Evolutionary conservation across 2,113 vertebrate species (phyloP), one percentile per base, ranked within the genome.

Genomic region (Microtus oregoni): DNA sequence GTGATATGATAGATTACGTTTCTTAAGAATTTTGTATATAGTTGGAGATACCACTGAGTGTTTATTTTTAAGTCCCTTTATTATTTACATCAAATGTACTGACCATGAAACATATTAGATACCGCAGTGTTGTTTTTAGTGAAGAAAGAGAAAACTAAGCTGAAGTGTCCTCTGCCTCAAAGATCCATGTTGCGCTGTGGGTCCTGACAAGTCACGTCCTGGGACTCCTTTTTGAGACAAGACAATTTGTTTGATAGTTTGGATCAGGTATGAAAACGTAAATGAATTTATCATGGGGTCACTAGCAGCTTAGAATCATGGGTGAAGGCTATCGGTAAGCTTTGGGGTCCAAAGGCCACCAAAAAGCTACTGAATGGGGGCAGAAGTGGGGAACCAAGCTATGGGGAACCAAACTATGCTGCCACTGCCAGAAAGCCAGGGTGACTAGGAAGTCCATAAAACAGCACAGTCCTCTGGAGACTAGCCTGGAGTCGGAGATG

Each of bases 1-100:
- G 87, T 28, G 83, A 52, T 87, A 61, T 30, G 83, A 41, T 89
- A 93, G 91, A 89, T 85, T 85, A 44, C 90, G 65, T 93, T 97
- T 96, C 91, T 96, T 96, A 90, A 96, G 79, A 26, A 81, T 65
- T 90, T 91, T 94, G 94, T 96, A 89, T 90, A 77, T 15, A 93
- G 55, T 41, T 91, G 65, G 55, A 73, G 86, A n/a, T 78, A 92
- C 68, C 30, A 47, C 22, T 95, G 58, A 35, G 41, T 91, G 35
- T 96, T 97, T 97, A 90, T 77, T 97, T 96, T 95, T 86, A 97
- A 95, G 76, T 35, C 79, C 2, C 44, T 88, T 94, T 96, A 91
- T 87, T 94, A 96, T 91, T 94, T 76, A 95, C n/a, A 90, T 72
- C 17, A 50, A 91, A 67, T 93, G 85, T 86, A 92, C 50, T 77